phyloP scores from a whole-genome alignment of 2,888 invertebrate species.

The Conomelus anceps region DNA sequence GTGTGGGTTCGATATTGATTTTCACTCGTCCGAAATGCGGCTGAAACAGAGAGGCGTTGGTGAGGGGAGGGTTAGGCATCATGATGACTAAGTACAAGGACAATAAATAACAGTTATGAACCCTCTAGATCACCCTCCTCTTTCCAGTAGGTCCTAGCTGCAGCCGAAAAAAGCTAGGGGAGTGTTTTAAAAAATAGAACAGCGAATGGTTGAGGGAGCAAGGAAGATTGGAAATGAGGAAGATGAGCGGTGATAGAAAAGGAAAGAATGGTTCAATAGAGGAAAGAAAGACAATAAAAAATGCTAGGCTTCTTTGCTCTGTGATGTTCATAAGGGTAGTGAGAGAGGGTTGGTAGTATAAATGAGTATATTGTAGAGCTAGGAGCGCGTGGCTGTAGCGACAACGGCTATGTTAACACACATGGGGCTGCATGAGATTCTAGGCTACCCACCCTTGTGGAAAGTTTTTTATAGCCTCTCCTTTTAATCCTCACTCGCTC shows the following conservation, averaged over 20 bases:
- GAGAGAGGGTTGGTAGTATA: neutral
- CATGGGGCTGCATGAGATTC: neutral
- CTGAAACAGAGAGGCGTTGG: neutral
- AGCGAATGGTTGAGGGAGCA: neutral
- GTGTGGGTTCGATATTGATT: neutral
- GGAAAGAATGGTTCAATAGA: neutral
- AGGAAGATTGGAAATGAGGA: neutral
- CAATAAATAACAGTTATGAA: conserved; percentile 14
- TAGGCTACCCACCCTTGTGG: neutral
- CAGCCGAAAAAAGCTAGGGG: neutral
- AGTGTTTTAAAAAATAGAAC: neutral
- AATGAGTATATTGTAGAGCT: neutral
- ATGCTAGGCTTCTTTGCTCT: neutral
- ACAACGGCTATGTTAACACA: neutral
- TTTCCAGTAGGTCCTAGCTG: neutral
- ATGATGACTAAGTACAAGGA: conserved; percentile 7
- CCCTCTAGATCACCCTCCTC: conserved; percentile 1
- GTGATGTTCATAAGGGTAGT: neutral
- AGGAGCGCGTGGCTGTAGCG: neutral
- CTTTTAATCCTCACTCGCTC: neutral
- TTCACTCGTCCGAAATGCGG: neutral
- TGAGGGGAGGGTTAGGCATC: neutral
- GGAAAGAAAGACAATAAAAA: neutral
- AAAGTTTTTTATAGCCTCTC: neutral
- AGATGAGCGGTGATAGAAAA: too few relatives aligned